Percentiles rank a stretch among this genome's conserved stretches.
Evolutionary conservation across 2,113 vertebrate species (phyloP).

Genomic region (Laterallus jamaicensis): DNA sequence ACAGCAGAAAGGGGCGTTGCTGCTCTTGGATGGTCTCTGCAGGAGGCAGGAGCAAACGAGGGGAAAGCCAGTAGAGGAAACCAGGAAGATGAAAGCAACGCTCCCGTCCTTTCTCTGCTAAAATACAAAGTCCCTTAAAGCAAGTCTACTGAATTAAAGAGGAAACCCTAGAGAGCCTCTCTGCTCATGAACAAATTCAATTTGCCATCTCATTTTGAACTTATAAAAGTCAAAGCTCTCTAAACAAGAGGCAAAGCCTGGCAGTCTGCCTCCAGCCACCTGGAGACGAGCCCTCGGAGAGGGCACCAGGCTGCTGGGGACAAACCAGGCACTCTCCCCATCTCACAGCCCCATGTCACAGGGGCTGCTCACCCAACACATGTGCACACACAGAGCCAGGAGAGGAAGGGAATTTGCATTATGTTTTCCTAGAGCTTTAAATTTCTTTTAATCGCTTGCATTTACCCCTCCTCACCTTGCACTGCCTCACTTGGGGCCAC

Average conservation of each 20-base stretch:
- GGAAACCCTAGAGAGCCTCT: slow-evolving; percentile 47
- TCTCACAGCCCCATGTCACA: not conserved
- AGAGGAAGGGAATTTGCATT: not conserved
- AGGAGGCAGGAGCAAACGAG: not conserved
- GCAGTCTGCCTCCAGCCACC: not conserved
- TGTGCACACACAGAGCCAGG: not conserved
- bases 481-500: not conserved
- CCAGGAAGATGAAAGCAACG: not conserved
- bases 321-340: not conserved
- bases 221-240: slow-evolving; percentile 9
- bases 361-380: not conserved
- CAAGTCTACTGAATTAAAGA: slow-evolving; percentile 53
- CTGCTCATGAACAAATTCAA: slow-evolving; percentile 50
- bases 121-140: slow-evolving; percentile 30
- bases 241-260: not conserved
- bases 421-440: not conserved
- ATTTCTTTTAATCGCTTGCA: not conserved
- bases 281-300: not conserved
- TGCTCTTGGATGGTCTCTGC: not conserved
- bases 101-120: not conserved
- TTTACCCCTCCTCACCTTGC: not conserved
- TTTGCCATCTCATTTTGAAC: slow-evolving; percentile 49
- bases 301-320: not conserved
- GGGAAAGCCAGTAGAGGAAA: not conserved
- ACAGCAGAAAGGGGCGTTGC: rapidly evolving